These are phyloP conservation scores for Seira ritae DNA, from an alignment of 2,888 invertebrate genomes.

Conservation along the genomic window DNA sequence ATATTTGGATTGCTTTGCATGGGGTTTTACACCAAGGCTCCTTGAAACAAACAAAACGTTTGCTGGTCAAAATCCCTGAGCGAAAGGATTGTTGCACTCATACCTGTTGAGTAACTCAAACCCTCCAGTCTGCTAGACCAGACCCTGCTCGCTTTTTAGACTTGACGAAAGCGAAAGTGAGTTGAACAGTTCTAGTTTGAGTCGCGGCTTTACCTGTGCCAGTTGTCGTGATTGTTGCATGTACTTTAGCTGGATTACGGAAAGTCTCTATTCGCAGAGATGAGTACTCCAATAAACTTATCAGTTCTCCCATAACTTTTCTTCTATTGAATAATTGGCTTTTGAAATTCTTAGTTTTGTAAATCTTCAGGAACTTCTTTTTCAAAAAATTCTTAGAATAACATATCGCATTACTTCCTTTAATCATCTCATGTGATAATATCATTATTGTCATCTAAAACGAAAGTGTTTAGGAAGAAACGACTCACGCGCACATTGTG, in stretches of 20 bases:
- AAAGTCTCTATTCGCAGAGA: slow-evolving; percentile 22
- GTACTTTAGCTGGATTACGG: not conserved
- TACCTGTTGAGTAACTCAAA: slow-evolving; percentile 52
- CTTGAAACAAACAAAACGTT: slow-evolving; percentile 32
- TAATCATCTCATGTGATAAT: not conserved
- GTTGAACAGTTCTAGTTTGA: not conserved
- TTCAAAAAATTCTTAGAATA: not conserved
- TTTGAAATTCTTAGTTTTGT: too few species aligned
- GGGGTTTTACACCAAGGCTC: slow-evolving; percentile 58
- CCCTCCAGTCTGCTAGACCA: slow-evolving; percentile 49
- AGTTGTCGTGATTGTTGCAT: not conserved
- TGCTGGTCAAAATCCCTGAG: slow-evolving; percentile 64
- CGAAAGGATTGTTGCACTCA: slow-evolving; percentile 55
- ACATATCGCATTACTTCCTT: not conserved
- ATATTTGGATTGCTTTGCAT: slow-evolving; percentile 44
- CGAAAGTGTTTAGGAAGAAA: slow-evolving; percentile 46
- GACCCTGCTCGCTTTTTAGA: not conserved
- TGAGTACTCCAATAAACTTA: slow-evolving; percentile 46
- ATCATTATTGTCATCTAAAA: too few species aligned
- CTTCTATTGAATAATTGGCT: not conserved
- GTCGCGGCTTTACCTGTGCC: not conserved
- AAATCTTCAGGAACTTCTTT: not conserved
- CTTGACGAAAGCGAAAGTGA: slow-evolving; percentile 23
- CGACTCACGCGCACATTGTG: not conserved
- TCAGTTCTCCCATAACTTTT: not conserved